These are phyloP conservation scores for Oryzias melastigma DNA, from an alignment of 2,113 vertebrate species.

Conservation along the genomic window DNA sequence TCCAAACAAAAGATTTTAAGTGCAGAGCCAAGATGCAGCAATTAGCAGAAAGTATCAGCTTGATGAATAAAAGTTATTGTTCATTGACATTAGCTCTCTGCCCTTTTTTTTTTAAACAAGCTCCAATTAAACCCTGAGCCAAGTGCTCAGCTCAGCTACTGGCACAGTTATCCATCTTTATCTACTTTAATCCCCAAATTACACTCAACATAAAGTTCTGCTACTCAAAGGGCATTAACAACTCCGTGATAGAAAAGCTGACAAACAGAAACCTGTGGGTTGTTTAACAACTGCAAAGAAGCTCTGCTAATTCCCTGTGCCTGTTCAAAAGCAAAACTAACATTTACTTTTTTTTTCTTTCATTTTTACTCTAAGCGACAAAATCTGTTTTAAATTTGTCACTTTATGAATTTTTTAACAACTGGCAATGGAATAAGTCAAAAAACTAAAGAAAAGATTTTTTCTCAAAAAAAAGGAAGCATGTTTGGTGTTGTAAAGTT, in stretches of 20 bases:
- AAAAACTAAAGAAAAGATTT: too few relatives aligned
- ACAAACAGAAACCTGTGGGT: slow-evolving; percentile 21
- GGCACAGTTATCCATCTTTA: slow-evolving; percentile 46
- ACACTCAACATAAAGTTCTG: slow-evolving; percentile 42
- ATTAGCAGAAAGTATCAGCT: slow-evolving; percentile 9
- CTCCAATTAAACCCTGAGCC: slow-evolving; percentile 56
- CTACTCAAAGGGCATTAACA: slow-evolving; percentile 31
- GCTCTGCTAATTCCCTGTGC: slow-evolving; percentile 4
- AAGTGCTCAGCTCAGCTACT: slow-evolving; percentile 13
- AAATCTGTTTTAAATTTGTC: too few relatives aligned
- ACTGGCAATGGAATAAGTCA: too few relatives aligned
- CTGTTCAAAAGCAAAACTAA: background rate
- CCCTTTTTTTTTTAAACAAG: slow-evolving; percentile 32
- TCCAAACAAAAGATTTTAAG: background rate
- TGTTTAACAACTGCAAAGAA: slow-evolving; percentile 5
- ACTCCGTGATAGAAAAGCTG: slow-evolving; percentile 7
- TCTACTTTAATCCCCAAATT: slow-evolving; percentile 59
- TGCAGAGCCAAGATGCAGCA: background rate
- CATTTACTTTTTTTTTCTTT: background rate
- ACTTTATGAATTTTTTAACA: too few relatives aligned
- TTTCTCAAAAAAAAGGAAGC: too few relatives aligned
- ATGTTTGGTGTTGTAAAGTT: too few relatives aligned
- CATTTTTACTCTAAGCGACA: too few relatives aligned
- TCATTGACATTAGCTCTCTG: slow-evolving; percentile 33
- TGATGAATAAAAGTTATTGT: slow-evolving; percentile 41